A percentile compares a stretch with the other conserved stretches of the same genome.
Evolutionary conservation across 2,797 vertebrate species (phyloP).

Genomic region (Gadopsis marmoratus): DNA sequence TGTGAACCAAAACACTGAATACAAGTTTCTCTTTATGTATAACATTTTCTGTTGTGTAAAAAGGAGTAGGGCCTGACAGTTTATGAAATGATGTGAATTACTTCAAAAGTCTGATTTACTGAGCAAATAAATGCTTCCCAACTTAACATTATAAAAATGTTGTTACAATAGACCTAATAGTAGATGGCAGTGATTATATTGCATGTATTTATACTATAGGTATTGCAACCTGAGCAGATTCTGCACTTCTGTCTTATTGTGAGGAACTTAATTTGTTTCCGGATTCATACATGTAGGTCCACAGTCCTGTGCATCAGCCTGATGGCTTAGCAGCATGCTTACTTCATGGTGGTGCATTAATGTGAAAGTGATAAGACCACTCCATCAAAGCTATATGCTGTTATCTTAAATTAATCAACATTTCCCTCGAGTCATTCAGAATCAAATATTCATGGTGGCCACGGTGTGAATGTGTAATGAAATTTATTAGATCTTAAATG

Average conservation of each 20-base stretch:
- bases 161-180: not conserved
- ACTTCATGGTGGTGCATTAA: slow-evolving; percentile 25
- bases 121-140: not conserved
- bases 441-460: slow-evolving; percentile 47
- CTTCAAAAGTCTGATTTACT: not conserved
- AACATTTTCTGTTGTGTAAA: not conserved
- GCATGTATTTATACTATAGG: not conserved
- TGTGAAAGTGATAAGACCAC: slow-evolving; percentile 54
- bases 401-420: slow-evolving; percentile 78
- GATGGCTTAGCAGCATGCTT: slow-evolving; percentile 43
- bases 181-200: not conserved
- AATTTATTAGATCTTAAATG: slow-evolving; percentile 67
- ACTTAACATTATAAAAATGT: not conserved
- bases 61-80: not conserved
- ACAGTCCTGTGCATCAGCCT: not conserved
- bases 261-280: slow-evolving; percentile 5
- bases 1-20: not conserved
- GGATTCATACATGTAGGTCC: not conserved
- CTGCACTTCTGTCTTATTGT: not conserved
- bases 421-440: slow-evolving; percentile 46
- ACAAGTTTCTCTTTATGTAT: not conserved
- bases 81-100: not conserved
- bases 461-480: slow-evolving; percentile 57
- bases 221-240: slow-evolving; percentile 3
- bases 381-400: slow-evolving; percentile 52